Percentiles rank a stretch among this genome's conserved stretches.
phyloP scores from a whole-genome alignment of 1,140 invertebrate species.

The Calephelis virginiensis region DNA sequence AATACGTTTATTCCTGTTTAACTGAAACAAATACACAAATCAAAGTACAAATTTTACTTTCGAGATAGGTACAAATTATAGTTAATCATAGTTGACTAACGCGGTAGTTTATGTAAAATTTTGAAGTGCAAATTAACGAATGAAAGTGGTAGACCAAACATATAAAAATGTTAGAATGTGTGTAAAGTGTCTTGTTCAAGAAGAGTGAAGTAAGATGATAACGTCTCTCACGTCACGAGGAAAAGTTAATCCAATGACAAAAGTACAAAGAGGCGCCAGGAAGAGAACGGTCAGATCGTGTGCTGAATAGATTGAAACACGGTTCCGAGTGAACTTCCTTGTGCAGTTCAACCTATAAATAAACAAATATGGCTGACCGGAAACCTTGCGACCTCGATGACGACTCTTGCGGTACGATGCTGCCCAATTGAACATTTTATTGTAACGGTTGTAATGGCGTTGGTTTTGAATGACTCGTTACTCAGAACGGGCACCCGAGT shows the following conservation, averaged over 20 bases:
- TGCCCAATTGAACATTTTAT: not conserved
- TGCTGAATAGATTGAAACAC: slow-evolving; percentile 40
- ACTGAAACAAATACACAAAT: too few species aligned
- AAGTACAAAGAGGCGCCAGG: slow-evolving; percentile 44
- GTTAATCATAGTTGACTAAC: too few species aligned
- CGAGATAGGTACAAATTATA: too few species aligned
- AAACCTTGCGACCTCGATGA: slow-evolving; percentile 45
- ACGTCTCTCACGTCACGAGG: not conserved
- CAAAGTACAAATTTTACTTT: too few species aligned
- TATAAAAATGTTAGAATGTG: too few species aligned
- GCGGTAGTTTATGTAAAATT: too few species aligned
- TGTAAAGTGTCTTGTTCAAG: too few species aligned
- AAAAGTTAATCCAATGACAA: slow-evolving; percentile 18
- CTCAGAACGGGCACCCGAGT: not conserved
- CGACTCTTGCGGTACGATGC: slow-evolving; percentile 25
- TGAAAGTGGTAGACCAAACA: too few species aligned
- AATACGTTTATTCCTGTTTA: too few species aligned
- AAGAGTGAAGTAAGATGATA: not conserved
- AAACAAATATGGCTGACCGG: slow-evolving; percentile 54
- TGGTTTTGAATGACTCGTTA: too few species aligned
- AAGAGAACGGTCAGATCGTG: slow-evolving; percentile 42
- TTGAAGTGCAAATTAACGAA: too few species aligned
- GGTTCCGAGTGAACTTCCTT: slow-evolving; percentile 46
- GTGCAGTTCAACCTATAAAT: slow-evolving; percentile 43
- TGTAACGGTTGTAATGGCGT: not conserved